A percentile compares a stretch with the other conserved stretches of the same genome.
Conservation (phyloP, 2,113 vertebrate species). For the Muscicapa adusta region DNA sequence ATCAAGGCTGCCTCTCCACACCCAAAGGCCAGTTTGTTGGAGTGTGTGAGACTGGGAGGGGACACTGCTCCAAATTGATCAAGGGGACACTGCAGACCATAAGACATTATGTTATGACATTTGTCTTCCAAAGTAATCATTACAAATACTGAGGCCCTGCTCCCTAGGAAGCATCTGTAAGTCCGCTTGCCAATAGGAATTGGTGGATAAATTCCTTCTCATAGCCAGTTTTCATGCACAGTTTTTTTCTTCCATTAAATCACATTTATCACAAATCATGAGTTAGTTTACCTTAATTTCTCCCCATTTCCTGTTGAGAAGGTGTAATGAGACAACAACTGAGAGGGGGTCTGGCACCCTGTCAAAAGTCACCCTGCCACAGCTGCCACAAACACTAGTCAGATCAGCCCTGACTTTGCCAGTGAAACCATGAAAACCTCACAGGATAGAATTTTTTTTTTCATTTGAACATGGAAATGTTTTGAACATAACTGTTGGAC, state of each 20-base stretch:
- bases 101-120: no score
- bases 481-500: neutral
- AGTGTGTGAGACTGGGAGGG: neutral
- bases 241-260: neutral
- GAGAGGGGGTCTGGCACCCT: neutral
- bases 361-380: neutral
- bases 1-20: neutral
- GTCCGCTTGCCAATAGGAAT: neutral
- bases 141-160: neutral
- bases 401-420: neutral
- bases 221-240: accelerated
- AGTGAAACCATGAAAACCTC: neutral
- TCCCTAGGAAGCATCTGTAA: neutral
- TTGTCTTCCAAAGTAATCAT: neutral
- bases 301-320: neutral
- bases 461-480: neutral
- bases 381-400: neutral
- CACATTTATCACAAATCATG: neutral
- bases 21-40: neutral
- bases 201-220: neutral
- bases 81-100: neutral
- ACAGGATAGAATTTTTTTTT: neutral
- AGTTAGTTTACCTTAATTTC: neutral
- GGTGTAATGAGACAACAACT: neutral
- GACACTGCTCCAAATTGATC: neutral